Percentiles rank a stretch among this genome's conserved stretches.
phyloP scores from a whole-genome alignment of 37 sponge, comb jelly and placozoan species.

The Petrosia ficiformis region DNA sequence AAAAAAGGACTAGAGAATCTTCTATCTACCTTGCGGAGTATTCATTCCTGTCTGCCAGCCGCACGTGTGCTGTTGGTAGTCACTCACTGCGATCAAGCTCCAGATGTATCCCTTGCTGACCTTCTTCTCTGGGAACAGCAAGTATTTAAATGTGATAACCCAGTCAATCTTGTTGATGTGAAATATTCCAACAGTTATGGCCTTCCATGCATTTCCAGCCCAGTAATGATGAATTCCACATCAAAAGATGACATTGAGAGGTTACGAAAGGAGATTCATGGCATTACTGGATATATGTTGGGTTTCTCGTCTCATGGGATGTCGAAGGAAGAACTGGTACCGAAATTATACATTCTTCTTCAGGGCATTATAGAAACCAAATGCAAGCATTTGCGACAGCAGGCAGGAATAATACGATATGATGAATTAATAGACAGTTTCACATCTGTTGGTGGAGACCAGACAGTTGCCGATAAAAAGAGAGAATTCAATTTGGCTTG shows the following conservation, averaged over 20 bases:
- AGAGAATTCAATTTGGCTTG: slow-evolving; percentile 62
- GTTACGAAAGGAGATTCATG: slow-evolving; percentile 41
- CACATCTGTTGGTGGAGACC: slow-evolving; percentile 35
- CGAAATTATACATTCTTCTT: slow-evolving; percentile 58
- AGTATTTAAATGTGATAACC: neutral
- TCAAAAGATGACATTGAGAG: slow-evolving; percentile 38
- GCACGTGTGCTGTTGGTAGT: slow-evolving; percentile 56
- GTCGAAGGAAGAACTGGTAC: slow-evolving; percentile 41
- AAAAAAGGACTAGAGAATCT: slow-evolving; percentile 32
- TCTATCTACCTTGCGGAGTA: slow-evolving; percentile 42
- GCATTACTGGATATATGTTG: slow-evolving; percentile 15
- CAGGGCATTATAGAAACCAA: slow-evolving; percentile 61
- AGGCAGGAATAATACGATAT: slow-evolving; percentile 25
- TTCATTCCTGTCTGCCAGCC: slow-evolving; percentile 67
- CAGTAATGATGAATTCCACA: slow-evolving; percentile 42
- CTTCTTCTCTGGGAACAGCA: slow-evolving; percentile 46
- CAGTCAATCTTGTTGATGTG: neutral
- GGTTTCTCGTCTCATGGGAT: slow-evolving; percentile 4
- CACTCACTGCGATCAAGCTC: slow-evolving; percentile 49
- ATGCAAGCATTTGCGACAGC: slow-evolving; percentile 15
- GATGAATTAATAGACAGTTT: slow-evolving; percentile 60
- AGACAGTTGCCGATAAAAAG: slow-evolving; percentile 26
- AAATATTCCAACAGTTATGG: slow-evolving; percentile 20
- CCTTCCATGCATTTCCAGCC: slow-evolving; percentile 37
- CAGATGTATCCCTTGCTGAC: slow-evolving; percentile 17